These are phyloP conservation scores for Eumacrocentrus americanus DNA, from an alignment of 2,888 invertebrate species.

Conservation along the genomic window DNA sequence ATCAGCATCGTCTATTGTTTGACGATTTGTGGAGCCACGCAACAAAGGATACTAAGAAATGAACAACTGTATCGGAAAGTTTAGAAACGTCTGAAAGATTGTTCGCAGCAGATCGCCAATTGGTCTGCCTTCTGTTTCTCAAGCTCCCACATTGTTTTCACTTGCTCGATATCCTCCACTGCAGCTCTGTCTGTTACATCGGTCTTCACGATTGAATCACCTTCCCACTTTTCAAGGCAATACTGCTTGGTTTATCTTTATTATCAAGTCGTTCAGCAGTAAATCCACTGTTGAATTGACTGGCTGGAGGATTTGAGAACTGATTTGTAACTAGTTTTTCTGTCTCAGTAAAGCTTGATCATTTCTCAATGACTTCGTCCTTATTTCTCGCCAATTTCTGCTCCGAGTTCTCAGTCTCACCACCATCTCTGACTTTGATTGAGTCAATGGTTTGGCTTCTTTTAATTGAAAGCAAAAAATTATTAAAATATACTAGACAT, in stretches of 20 bases:
- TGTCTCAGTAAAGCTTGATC: constrained; percentile 47
- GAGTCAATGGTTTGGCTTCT: constrained; percentile 33
- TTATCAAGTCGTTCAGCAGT: constrained; percentile 32
- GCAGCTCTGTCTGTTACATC: constrained; percentile 32
- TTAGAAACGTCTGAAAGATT: constrained; percentile 35
- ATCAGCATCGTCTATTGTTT: constrained; percentile 31
- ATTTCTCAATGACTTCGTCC: constrained; percentile 50
- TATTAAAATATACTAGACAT: too few species aligned
- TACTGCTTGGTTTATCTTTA: constrained; percentile 39
- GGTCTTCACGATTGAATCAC: constrained; percentile 30
- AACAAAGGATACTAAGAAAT: too few species aligned
- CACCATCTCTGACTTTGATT: constrained; percentile 29
- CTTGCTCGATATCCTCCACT: constrained; percentile 34
- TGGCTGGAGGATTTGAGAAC: constrained; percentile 31
- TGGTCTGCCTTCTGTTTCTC: constrained; percentile 57
- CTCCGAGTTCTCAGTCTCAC: too few species aligned
- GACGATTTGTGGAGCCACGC: not conserved
- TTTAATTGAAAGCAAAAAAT: too few species aligned
- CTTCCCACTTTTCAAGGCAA: constrained; percentile 23
- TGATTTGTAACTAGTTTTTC: constrained; percentile 43
- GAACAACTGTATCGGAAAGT: too few species aligned
- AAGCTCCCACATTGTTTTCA: constrained; percentile 56
- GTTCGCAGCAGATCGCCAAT: constrained; percentile 48
- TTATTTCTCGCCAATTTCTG: constrained; percentile 51
- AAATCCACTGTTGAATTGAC: constrained; percentile 37